Percentiles rank a stretch among this genome's conserved stretches.
These are phyloP conservation scores for Neodiprion pinetum DNA, from an alignment of 1,140 invertebrate species.

Conservation along the genomic window DNA sequence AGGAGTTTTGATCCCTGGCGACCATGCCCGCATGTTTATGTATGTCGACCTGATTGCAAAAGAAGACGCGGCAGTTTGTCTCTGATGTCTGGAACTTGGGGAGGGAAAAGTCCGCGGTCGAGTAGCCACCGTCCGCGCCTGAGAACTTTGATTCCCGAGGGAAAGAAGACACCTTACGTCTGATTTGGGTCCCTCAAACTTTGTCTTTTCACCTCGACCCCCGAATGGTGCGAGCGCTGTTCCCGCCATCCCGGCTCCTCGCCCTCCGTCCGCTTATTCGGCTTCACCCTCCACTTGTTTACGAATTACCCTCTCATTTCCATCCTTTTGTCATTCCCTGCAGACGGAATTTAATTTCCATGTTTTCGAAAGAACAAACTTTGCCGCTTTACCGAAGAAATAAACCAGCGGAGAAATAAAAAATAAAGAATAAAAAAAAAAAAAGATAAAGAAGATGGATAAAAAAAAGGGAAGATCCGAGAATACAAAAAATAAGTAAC, in stretches of 20 bases:
- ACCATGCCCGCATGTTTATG: conserved; percentile 14
- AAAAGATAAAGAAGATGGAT: not conserved
- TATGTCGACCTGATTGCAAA: conserved; percentile 11
- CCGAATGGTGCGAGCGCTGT: conserved; percentile 17
- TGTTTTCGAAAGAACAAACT: conserved; percentile 34
- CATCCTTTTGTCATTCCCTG: conserved; percentile 49
- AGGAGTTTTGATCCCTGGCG: not conserved
- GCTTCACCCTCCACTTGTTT: conserved; percentile 44
- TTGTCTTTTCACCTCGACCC: conserved; percentile 35
- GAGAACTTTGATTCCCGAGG: conserved; percentile 40
- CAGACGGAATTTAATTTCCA: conserved; percentile 41
- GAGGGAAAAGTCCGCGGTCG: conserved; percentile 1
- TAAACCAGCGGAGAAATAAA: too few relatives aligned
- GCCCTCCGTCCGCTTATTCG: conserved; percentile 14
- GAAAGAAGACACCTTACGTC: conserved; percentile 40
- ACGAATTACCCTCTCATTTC: conserved; percentile 54
- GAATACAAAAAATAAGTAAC: too few relatives aligned
- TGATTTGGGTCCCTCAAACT: conserved; percentile 55
- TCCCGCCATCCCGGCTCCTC: conserved; percentile 6
- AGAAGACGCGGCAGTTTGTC: conserved; percentile 15
- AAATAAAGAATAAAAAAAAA: not conserved
- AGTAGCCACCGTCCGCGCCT: conserved; percentile 8
- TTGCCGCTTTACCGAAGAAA: conserved; percentile 22
- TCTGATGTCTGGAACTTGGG: conserved; percentile 8
- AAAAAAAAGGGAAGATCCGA: too few relatives aligned